Evolutionary conservation across 2,797 vertebrate species (phyloP).

Genomic region (Brachyalestes nurse): DNA sequence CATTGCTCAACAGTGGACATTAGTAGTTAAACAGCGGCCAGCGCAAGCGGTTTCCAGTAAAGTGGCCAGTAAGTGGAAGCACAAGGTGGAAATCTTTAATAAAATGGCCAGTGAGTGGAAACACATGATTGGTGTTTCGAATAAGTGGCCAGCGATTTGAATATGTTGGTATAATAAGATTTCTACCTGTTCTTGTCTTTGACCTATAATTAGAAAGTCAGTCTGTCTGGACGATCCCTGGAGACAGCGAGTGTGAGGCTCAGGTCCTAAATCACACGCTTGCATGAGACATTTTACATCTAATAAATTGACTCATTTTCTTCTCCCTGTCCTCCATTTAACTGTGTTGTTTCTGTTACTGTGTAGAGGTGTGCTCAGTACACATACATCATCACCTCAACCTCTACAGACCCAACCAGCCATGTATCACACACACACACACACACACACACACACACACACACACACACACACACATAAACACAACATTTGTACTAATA

Average conservation of each 20-base stretch:
- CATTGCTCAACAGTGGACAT: too few species aligned
- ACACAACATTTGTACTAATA: too few species aligned
- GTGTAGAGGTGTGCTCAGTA: constrained; percentile 51
- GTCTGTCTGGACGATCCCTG: constrained; percentile 78
- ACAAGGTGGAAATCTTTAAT: too few species aligned
- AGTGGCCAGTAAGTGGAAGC: too few species aligned
- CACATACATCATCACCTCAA: constrained; percentile 78
- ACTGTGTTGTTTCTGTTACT: neutral
- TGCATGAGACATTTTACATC: neutral
- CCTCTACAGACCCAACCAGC: constrained; percentile 73
- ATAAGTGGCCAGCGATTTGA: constrained; percentile 8
- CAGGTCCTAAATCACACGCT: constrained; percentile 76
- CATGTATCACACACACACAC: constrained; percentile 64
- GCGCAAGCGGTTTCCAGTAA: too few species aligned
- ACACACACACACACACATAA: neutral
- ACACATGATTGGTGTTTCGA: constrained; percentile 70
- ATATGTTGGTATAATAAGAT: constrained; percentile 85
- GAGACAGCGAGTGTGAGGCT: constrained; percentile 75
- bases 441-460: neutral
- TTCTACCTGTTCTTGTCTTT: constrained; percentile 83
- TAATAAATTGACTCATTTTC: neutral
- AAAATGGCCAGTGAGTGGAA: neutral
- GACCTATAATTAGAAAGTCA: constrained; percentile 84
- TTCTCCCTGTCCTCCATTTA: neutral
- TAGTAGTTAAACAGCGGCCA: too few species aligned